Conservation (phyloP, 2,797 vertebrate species). For the Fundulus diaphanus region DNA sequence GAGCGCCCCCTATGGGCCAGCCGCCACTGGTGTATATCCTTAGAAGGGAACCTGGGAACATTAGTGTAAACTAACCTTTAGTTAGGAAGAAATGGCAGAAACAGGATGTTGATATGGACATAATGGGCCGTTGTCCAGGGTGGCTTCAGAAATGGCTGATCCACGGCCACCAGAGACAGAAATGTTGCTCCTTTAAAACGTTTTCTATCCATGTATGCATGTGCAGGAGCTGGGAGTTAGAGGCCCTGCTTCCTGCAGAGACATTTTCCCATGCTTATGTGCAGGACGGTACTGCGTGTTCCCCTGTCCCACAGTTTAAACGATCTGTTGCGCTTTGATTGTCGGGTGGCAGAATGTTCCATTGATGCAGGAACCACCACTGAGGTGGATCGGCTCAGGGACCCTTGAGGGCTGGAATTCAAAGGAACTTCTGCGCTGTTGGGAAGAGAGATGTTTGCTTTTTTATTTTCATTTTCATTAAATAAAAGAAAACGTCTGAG, state of each 20-base stretch:
- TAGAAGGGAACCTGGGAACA: not conserved
- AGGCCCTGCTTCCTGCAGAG: not conserved
- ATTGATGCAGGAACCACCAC: too few species aligned
- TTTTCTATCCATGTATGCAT: not conserved
- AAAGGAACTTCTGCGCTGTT: not conserved
- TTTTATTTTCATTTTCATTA: not conserved
- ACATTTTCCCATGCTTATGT: too few species aligned
- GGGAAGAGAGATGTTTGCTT: not conserved
- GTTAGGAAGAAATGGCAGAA: not conserved
- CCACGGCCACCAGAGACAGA: not conserved
- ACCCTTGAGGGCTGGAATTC: too few species aligned
- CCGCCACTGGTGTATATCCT: too few species aligned
- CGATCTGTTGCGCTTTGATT: too few species aligned
- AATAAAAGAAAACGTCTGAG: not conserved
- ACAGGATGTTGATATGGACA: not conserved
- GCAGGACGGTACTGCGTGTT: too few species aligned
- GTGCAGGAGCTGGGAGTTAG: not conserved
- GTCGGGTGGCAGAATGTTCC: too few species aligned
- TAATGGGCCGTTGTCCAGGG: not conserved
- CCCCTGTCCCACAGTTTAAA: too few species aligned
- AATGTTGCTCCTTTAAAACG: not conserved
- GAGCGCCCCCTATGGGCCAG: too few species aligned
- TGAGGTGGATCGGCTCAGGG: too few species aligned
- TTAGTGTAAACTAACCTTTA: not conserved
- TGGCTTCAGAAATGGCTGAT: not conserved